Conservation (phyloP, 1,140 invertebrate genomes). For the Cydia fagiglandana region DNA sequence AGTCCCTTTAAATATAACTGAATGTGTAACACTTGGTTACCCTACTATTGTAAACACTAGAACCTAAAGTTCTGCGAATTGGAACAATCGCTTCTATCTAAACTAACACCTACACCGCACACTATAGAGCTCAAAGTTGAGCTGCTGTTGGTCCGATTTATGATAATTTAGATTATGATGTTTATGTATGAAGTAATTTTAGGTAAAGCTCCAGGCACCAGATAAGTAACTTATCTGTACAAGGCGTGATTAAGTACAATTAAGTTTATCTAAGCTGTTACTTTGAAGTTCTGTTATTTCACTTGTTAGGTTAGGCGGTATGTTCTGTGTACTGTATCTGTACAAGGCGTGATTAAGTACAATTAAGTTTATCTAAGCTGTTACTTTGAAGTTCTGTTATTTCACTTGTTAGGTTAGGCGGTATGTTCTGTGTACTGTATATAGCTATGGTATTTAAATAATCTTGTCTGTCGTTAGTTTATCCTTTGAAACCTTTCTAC, state of each 20-base stretch:
- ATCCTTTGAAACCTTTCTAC: not conserved
- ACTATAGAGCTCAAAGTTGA: constrained; percentile 6
- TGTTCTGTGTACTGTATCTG: not conserved
- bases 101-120: not conserved
- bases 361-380: constrained; percentile 29
- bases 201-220: constrained; percentile 24
- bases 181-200: constrained; percentile 31
- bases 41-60: constrained; percentile 26
- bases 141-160: not conserved
- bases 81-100: not conserved
- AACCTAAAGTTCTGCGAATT: constrained; percentile 15
- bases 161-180: constrained; percentile 34
- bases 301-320: not conserved
- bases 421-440: not conserved
- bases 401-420: not conserved
- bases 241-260: constrained; percentile 29
- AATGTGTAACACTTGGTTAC: not conserved
- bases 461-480: not conserved
- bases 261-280: constrained; percentile 25
- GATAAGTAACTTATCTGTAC: constrained; percentile 25
- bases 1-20: no score
- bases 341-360: constrained; percentile 27
- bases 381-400: not conserved
- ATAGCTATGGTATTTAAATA: not conserved
- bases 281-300: not conserved